Percentiles rank a stretch among this genome's conserved stretches.
phyloP scores from a whole-genome alignment of 1,140 invertebrate species.

The Halictus rubicundus region DNA sequence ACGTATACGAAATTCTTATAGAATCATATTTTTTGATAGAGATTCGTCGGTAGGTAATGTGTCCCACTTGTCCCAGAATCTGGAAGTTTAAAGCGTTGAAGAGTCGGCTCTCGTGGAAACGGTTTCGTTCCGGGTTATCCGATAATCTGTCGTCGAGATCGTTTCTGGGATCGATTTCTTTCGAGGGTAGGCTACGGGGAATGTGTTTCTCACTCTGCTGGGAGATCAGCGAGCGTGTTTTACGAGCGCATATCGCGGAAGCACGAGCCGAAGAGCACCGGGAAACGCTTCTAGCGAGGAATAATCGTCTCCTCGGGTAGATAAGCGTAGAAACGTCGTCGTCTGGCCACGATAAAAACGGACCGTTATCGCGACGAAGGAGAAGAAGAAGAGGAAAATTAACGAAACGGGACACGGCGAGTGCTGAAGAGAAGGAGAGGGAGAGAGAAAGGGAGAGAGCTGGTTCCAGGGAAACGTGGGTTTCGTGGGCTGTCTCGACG shows the following conservation, averaged over 20 bases:
- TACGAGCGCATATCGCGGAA: constrained; percentile 2
- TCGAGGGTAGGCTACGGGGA: not conserved
- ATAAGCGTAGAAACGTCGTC: not conserved
- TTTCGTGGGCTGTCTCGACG: not conserved
- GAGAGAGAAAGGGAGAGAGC: no score
- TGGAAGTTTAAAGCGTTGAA: constrained; percentile 6
- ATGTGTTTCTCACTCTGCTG: not conserved
- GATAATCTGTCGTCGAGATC: constrained; percentile 9
- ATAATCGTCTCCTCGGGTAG: constrained; percentile 1
- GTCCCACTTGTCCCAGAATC: no score
- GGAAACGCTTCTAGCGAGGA: not conserved
- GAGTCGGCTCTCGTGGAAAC: not conserved
- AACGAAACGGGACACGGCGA: constrained; percentile 36
- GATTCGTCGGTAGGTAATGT: no score
- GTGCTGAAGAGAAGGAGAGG: not conserved
- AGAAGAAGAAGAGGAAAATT: constrained; percentile 25
- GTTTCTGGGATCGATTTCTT: not conserved
- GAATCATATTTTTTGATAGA: no score
- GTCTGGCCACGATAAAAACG: constrained; percentile 7
- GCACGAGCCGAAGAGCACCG: not conserved
- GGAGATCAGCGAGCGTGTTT: not conserved
- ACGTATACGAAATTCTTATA: no score
- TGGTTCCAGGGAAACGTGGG: not conserved
- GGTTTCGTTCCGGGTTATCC: not conserved
- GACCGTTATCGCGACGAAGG: not conserved